Conservation (phyloP, 2,888 invertebrate species). For the Drosophila parthenogenetica region DNA sequence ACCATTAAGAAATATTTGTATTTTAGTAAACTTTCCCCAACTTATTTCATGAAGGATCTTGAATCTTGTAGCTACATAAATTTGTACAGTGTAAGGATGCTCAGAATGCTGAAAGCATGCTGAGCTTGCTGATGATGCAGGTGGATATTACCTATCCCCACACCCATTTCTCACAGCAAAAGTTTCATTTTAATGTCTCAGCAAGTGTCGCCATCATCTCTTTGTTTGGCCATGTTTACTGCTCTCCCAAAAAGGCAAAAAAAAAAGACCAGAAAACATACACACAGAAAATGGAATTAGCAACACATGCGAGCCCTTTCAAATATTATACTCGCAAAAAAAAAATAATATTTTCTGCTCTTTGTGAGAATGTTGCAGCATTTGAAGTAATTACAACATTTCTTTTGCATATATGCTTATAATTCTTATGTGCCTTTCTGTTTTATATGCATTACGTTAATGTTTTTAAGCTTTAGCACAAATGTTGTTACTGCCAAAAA, state of each 20-base stretch:
- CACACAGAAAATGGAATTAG: conserved; percentile 62
- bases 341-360: too few species aligned
- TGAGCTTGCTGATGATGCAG: conserved; percentile 33
- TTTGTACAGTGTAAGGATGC: conserved; percentile 9
- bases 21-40: too few species aligned
- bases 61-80: not conserved
- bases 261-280: not conserved
- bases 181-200: conserved; percentile 74
- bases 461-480: conserved; percentile 42
- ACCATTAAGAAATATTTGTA: too few species aligned
- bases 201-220: conserved; percentile 47
- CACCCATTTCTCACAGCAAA: conserved; percentile 33
- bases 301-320: conserved; percentile 65
- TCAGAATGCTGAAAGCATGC: conserved; percentile 3
- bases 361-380: conserved; percentile 29
- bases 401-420: conserved; percentile 36
- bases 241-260: conserved; percentile 13
- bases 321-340: conserved; percentile 16
- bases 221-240: conserved; percentile 30
- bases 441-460: conserved; percentile 49
- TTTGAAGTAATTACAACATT: conserved; percentile 70
- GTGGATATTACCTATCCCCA: conserved; percentile 6
- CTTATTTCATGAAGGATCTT: too few species aligned
- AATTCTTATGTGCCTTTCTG: conserved; percentile 40
- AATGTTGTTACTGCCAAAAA: conserved; percentile 35